These are phyloP conservation scores for Rhincodon typus DNA, from an alignment of 2,797 vertebrate genomes.

Conservation along the genomic window DNA sequence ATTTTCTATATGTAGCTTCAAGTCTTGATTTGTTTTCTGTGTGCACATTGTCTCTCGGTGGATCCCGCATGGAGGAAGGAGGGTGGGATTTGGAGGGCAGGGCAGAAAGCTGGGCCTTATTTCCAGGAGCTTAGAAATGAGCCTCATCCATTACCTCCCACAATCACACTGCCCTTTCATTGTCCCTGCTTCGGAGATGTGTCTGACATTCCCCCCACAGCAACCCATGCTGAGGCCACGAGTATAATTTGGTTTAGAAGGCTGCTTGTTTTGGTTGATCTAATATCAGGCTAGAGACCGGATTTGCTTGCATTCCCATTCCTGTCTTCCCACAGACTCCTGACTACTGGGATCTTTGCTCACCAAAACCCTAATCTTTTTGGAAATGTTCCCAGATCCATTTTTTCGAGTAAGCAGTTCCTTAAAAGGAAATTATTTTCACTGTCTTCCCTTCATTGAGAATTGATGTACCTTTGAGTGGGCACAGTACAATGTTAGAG, in stretches of 20 bases:
- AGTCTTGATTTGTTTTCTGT: not conserved
- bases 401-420: not conserved
- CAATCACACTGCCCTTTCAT: not conserved
- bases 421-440: not conserved
- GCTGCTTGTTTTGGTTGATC: not conserved
- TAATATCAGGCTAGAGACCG: not conserved
- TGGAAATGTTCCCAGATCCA: not conserved
- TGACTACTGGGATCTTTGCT: not conserved
- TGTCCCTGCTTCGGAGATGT: not conserved
- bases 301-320: constrained; percentile 3
- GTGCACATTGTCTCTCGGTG: not conserved
- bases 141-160: not conserved
- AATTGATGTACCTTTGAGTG: not conserved
- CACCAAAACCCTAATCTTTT: not conserved
- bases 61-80: too few species aligned
- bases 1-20: not conserved
- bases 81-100: too few species aligned
- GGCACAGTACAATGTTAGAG: not conserved
- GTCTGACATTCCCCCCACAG: not conserved
- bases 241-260: not conserved
- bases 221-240: not conserved
- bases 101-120: not conserved
- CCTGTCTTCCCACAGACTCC: constrained; percentile 5
- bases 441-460: not conserved
- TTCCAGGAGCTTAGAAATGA: not conserved